Evolutionary conservation across 2,113 vertebrate species (phyloP).

Genomic region (Capricornis sumatraensis): DNA sequence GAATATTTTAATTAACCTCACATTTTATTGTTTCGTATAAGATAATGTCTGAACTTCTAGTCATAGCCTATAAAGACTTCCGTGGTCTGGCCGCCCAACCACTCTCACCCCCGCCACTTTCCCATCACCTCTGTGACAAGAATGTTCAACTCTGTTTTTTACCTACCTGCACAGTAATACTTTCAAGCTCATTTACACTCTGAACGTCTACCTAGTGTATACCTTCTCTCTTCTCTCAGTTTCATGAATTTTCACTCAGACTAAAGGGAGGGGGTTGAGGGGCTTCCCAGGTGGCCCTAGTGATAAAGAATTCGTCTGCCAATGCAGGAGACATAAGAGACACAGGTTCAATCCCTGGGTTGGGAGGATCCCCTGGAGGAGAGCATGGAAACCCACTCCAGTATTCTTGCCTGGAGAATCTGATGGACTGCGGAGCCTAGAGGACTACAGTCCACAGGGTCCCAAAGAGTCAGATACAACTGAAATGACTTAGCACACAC

Average conservation of each 20-base stretch:
- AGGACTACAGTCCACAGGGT: neutral
- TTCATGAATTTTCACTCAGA: neutral
- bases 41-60: neutral
- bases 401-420: neutral
- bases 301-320: fast-evolving
- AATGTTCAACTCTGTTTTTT: neutral
- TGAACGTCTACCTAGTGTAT: neutral
- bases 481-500: neutral
- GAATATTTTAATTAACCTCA: neutral
- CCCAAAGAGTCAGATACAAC: neutral
- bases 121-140: neutral
- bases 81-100: neutral
- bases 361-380: neutral
- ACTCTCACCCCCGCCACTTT: neutral
- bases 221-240: neutral
- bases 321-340: neutral
- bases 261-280: neutral
- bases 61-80: neutral
- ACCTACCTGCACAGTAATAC: neutral
- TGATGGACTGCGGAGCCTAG: neutral
- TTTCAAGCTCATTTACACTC: neutral
- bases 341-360: neutral
- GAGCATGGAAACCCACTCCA: neutral
- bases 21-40: neutral
- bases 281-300: neutral